Evolutionary conservation across 2,797 vertebrate species (phyloP), one percentile per base, ranked within the genome.

Genomic region (Hippoglossus hippoglossus): DNA sequence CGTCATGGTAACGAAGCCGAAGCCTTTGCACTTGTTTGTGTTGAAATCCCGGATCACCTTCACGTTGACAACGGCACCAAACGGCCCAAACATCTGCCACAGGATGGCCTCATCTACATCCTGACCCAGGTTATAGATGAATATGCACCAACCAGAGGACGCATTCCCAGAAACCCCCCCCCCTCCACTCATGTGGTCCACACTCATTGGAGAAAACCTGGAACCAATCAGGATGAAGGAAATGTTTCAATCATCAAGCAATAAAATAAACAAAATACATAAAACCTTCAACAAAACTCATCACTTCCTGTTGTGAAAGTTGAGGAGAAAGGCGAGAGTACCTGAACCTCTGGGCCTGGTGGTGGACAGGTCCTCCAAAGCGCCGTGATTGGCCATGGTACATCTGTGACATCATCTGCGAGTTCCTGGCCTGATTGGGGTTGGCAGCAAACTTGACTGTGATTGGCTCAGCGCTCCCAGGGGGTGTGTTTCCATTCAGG

Each of bases 1-100:
- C 84, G 95, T 96, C 98, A 99, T 99, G 92, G 97, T 98, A 84
- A 99, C 98, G 86, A 99, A 99, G 71, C 98, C 98, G 79, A 99
- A 99, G 76, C 98, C 98, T 96, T 98, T 97, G 93, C 98, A 99
- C 93, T 99, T 99, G 95, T 97, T 99, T 94, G 96, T 98, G 95
- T 97, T 98, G 94, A 99, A 99, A 88, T 99, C 97, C 73, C 97
- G 96, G 90, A 99, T 99, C 90, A 99, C 97, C 91, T 99, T 99
- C 84, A 99, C 98, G 36, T 98, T 98, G 92, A 96, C 96, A 67
- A 99, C 98, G 0, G 97, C 97, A 0, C 98, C 98, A 59, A 99
- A 99, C 2, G 97, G 98, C 75, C 98, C 98, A 60, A 99, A 99
- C 97, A 99, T 97, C 95, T 99, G 98, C 98, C 98, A 99, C 80